Evolutionary conservation across 2,888 invertebrate genomes (phyloP), one percentile per base, ranked within the genome.

Genomic region (Brachylomia viminalis): DNA sequence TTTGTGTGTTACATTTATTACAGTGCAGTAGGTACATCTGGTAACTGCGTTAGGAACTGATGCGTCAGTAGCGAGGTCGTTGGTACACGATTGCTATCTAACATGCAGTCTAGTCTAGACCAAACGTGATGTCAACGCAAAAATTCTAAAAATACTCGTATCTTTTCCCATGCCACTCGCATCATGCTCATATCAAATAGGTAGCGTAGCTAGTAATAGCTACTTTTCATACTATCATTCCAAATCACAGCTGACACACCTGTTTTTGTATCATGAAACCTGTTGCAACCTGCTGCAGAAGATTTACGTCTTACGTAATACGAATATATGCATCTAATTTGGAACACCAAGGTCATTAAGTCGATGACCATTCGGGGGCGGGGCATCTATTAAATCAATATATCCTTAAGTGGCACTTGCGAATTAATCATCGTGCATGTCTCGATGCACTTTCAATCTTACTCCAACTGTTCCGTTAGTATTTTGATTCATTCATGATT

Each of bases 391-490:
- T 92, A 92, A 92, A 92, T 93, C 95, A 94, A 93, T 92, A 94
- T 92, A 90, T 92, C 91, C 93, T 86, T 93, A 94, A 94, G 94
- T 94, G 95, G 94, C 92, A 92, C 92, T 91, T 92, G 92, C 89
- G 91, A 94, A 94, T 94, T 94, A 93, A 95, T 93, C 92, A 94
- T 91, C 92, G 90, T 93, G 93, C 92, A 94, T 82, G 90, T 88
- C 88, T 89, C 86, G 90, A 94, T 95, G 95, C 95, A 95, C 95
- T 95, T 94, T 95, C 95, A 91, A 93, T 95, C 94, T 95, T 93
- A 88, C 90, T 94, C 91, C 88, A 89, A 84, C 80, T 86, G 89
- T 89, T 84, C 90, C 91, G 91, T 92, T 93, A 84, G 83, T 80
- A 92, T 86, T 87, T 88, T 89, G 88, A 90, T 93, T 93, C 94